Base-by-base conservation (phyloP, 2,113 vertebrate genomes). In the Eidolon helvum region DNA sequence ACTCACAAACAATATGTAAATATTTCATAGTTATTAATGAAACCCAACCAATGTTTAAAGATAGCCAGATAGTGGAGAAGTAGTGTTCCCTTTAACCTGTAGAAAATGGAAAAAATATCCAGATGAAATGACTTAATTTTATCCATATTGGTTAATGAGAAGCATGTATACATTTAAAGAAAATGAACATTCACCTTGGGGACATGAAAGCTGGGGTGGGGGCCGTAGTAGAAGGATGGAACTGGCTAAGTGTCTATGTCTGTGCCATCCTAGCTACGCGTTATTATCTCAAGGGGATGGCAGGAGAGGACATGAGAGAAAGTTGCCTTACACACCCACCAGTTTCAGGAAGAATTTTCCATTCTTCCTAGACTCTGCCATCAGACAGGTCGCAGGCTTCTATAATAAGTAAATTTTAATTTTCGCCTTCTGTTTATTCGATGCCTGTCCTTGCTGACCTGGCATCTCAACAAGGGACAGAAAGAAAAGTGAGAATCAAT, bases 31-130 rank as follows among this genome's bases (percentile, higher is more conserved):
- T 63, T 50, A 19, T 4, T 35, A 11, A 65, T 33, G 61, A 77
- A 86, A 90, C 35, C 48, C 43, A 68, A 40, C 57, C 35, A 33
- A 38, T 30, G 59, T 65, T 68, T 57, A 33, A 63, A 38, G 40
- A 7, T 21, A 53, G 28, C 10, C 6, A 7, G 9, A 2, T 4
- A 10, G 26, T 4, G 21, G 19, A 30, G 7, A 45, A 1, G 4
- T 16, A 5, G 65, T 5, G 11, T 11, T 21, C 33, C 24, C 55
- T 78, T 78, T 65, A 69, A 38, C 5, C 48, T 18, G 2, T 6
- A 14, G 65, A 33, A 79, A 74, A 48, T 22, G 6, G 50, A 40
- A 78, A 53, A 14, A 95, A 50, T 57, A 21, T 7, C 16, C 24
- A 59, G 40, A 16, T 19, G n/a, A 45, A 3, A 3, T 4, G n/a